Percentiles rank a stretch among this genome's conserved stretches.
phyloP scores from a whole-genome alignment of 2,888 invertebrate genomes.

The Vanessa cardui region DNA sequence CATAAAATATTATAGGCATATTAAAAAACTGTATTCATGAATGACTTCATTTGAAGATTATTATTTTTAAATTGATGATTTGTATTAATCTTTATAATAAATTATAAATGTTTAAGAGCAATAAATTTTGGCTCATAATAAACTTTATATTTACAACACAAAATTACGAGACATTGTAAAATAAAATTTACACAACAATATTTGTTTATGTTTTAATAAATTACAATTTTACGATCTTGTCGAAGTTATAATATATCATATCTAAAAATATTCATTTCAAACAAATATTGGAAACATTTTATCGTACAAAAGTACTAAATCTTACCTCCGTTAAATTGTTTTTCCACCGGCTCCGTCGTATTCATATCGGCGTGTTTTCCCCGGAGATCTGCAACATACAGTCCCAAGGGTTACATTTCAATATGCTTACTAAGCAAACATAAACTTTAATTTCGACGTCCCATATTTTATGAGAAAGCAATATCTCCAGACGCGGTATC shows the following conservation, averaged over 20 bases:
- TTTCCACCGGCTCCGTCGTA: constrained; percentile 44
- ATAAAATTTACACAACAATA: too few relatives aligned
- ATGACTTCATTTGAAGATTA: too few relatives aligned
- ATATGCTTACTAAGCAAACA: constrained; percentile 70
- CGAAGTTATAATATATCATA: background rate
- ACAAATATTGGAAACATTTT: background rate
- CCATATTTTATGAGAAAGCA: constrained; percentile 57
- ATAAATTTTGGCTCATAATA: too few relatives aligned
- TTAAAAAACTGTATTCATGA: too few relatives aligned
- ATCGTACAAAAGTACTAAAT: constrained; percentile 24
- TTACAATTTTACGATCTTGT: too few relatives aligned
- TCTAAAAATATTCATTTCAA: background rate
- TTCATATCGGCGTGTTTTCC: constrained; percentile 57
- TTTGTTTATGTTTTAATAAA: too few relatives aligned
- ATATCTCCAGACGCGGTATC: constrained; percentile 40
- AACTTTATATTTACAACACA: too few relatives aligned
- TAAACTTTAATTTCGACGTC: constrained; percentile 58
- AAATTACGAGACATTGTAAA: too few relatives aligned
- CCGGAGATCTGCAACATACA: constrained; percentile 61
- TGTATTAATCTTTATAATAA: too few relatives aligned
- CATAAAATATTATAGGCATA: too few relatives aligned
- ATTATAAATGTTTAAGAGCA: too few relatives aligned
- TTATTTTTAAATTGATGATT: too few relatives aligned
- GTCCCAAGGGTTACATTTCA: constrained; percentile 73
- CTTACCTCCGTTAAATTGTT: constrained; percentile 53